Evolutionary conservation across 2,888 invertebrate genomes (phyloP), one percentile per base, ranked within the genome.

Genomic region (Drosophila antonietae): DNA sequence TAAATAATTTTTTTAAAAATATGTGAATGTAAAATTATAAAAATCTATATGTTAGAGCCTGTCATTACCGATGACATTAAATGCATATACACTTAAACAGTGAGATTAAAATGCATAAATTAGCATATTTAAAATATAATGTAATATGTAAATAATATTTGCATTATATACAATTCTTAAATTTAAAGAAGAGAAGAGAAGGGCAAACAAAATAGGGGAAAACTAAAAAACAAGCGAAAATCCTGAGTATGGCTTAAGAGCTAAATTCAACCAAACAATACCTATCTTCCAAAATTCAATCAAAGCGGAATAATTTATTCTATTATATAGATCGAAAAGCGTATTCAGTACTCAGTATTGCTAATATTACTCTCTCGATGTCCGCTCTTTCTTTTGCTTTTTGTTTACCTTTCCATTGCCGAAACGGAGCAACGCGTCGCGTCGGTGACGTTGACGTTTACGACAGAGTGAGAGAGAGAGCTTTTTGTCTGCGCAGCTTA

Each of bases 371-470:
- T 63, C 70, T 66, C 59, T 20, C 39, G 2, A 12, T 12, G n/a
- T 9, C 46, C 12, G 7, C 39, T 52, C 39, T 61, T 64, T 64
- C 47, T 28, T 56, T 59, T 44, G 65, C 44, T 60, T 58, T 51
- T 41, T 41, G 28, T 58, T 79, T 63, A 81, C 73, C 73, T 69
- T 63, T 49, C 53, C 53, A 31, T 51, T 28, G 31, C 20, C n/a
- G 18, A 33, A 69, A 56, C 46, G 55, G 28, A 28, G 28, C 28
- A 28, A 37, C 28, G 6, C 44, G 12, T 4, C 18, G 10, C 43
- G 18, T 10, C 43, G 41, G 9, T 39, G 60, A 28, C 57, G 60
- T 58, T 23, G 23, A 23, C 23, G 23, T 23, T 23, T 3, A 23
- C 23, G 23, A 23, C 10, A 49, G 2, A 51, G 68, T 9, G 51